phyloP scores from a whole-genome alignment of 2,888 invertebrate genomes.

The Fragum sueziense region DNA sequence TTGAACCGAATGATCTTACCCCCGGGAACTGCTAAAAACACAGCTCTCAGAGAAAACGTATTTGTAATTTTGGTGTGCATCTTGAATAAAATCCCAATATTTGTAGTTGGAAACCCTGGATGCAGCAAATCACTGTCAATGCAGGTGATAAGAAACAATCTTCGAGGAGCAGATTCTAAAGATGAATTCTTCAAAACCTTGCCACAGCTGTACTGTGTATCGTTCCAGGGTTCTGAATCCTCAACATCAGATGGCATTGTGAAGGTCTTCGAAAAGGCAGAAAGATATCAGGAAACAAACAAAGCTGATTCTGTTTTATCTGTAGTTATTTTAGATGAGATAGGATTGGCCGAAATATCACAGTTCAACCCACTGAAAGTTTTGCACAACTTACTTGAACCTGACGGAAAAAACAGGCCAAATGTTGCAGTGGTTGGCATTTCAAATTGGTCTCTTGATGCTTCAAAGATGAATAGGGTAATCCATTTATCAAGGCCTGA shows the following conservation, averaged over 20 bases:
- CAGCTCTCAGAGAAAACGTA: constrained; percentile 69
- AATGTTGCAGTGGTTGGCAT: constrained; percentile 73
- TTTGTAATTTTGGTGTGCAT: constrained; percentile 70
- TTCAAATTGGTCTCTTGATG: constrained; percentile 73
- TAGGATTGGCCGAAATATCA: constrained; percentile 73
- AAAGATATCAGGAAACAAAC: constrained; percentile 63
- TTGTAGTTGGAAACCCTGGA: constrained; percentile 72
- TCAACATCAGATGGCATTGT: constrained; percentile 73
- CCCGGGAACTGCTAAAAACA: constrained; percentile 66
- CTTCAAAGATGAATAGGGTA: constrained; percentile 76
- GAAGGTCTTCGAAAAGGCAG: constrained; percentile 70
- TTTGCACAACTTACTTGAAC: constrained; percentile 70
- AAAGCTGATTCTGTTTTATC: constrained; percentile 59
- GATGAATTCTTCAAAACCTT: constrained; percentile 62
- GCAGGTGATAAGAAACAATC: constrained; percentile 67
- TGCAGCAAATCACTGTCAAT: constrained; percentile 72
- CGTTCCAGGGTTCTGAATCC: constrained; percentile 72
- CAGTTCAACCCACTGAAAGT: constrained; percentile 73
- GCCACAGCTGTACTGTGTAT: constrained; percentile 67
- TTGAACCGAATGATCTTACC: constrained; percentile 67
- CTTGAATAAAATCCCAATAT: constrained; percentile 67
- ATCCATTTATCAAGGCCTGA: constrained; percentile 71
- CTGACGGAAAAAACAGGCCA: constrained; percentile 55
- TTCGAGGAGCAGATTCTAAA: constrained; percentile 68
- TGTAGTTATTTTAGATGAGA: constrained; percentile 74